Base-by-base conservation (phyloP, 2,113 vertebrate species). In the Smithornis capensis region DNA sequence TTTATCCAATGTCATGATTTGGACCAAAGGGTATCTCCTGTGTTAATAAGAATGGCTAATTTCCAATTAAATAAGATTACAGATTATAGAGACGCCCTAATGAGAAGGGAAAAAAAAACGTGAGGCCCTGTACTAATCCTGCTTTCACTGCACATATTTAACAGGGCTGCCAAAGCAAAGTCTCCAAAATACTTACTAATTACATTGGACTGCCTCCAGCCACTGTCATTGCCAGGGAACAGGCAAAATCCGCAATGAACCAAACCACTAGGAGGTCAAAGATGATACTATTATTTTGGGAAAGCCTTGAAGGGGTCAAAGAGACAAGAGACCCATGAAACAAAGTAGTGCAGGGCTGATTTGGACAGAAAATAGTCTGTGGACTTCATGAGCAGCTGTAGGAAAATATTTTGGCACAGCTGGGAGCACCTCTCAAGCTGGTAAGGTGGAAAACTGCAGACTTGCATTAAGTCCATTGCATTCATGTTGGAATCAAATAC, bases 141-240 rank as follows among this genome's bases (percentile, higher is more conserved):
- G 79, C 80, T 92, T 97, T 84, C 80, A 75, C 56, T 79, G 86
- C 90, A 96, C 80, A 75, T 60, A 83, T 89, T 95, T 95, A 92
- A 86, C 70, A 89, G 56, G 68, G 73, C 57, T 95, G 96, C 85
- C 90, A 83, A 88, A 83, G 68, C 49, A 89, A 40, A 86, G 75
- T 64, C 71, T 94, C 83, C 88, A 93, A 93, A 96, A 93, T 60
- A 90, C 75, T 83, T 80, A 88, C 82, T 96, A 92, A 96, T 95
- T 94, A 92, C 90, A 75, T 68, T 96, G 86, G 95, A 96, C 42
- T 92, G 88, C 83, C 73, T 96, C 93, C 95, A 90, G 80, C 62
- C 0, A 0, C 88, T 81, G 56, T 83, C 94, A 78, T 62, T 94
- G 83, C 64, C 92, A 71, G 33, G 19, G 38, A 95, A 90, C 4